These are phyloP conservation scores for Babylonia areolata DNA, from an alignment of 1,140 invertebrate genomes.

Conservation along the genomic window DNA sequence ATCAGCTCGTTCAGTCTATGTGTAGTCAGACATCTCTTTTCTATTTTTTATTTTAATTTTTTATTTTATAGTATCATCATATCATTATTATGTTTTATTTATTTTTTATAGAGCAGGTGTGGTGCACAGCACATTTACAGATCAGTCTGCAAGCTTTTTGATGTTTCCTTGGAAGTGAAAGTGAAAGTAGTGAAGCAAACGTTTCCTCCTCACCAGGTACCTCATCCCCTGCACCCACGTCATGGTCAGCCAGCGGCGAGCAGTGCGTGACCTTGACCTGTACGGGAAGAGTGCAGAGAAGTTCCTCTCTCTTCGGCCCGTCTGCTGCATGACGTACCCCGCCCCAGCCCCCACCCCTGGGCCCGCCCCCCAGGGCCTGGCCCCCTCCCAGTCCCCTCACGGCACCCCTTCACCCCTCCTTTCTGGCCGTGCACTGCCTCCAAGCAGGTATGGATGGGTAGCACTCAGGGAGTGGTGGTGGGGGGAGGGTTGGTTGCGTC, in stretches of 20 bases:
- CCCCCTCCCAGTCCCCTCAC: constrained; percentile 11
- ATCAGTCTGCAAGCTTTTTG: background rate
- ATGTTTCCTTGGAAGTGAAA: too few relatives aligned
- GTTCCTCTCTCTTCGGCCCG: constrained; percentile 88
- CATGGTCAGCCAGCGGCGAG: constrained; percentile 87
- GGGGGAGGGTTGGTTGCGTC: too few relatives aligned
- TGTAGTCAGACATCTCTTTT: too few relatives aligned
- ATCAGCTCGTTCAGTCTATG: too few relatives aligned
- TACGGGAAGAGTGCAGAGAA: constrained; percentile 85
- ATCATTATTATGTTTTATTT: too few relatives aligned
- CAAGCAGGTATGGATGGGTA: constrained; percentile 22
- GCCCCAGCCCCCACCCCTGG: constrained; percentile 8
- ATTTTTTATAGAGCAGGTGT: too few relatives aligned
- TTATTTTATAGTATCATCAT: too few relatives aligned
- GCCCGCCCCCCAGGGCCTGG: background rate
- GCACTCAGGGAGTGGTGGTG: too few relatives aligned
- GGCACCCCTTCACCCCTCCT: constrained; percentile 11
- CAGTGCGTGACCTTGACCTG: constrained; percentile 87
- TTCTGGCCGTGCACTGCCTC: constrained; percentile 11
- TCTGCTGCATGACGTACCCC: constrained; percentile 73
- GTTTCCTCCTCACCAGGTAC: constrained; percentile 78
- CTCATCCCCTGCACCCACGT: constrained; percentile 93
- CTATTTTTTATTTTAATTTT: too few relatives aligned
- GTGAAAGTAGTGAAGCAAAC: too few relatives aligned
- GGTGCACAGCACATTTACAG: too few relatives aligned